Conservation (phyloP, 2,113 vertebrate genomes). For the cattle (Bos taurus) region DNA sequence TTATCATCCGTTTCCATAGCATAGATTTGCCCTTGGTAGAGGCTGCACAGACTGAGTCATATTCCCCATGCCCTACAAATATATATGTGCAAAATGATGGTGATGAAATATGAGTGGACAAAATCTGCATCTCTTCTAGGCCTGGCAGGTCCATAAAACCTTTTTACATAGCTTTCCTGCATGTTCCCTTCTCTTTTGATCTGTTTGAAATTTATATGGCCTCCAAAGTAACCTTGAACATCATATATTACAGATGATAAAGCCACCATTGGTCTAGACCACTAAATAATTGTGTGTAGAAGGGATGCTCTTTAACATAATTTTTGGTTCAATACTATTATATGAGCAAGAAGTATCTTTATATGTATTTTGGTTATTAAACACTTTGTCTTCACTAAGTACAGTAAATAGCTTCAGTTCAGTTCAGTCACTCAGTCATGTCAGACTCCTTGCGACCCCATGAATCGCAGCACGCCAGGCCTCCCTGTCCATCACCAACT, state of each 20-base stretch:
- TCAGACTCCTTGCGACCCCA: too few relatives aligned
- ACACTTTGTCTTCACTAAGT: neutral
- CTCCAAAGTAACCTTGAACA: neutral
- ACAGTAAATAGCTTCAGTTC: neutral
- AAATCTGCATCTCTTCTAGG: neutral
- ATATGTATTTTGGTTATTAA: neutral
- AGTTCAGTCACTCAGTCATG: too few relatives aligned
- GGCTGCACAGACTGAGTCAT: neutral
- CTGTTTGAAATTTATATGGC: neutral
- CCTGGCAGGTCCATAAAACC: neutral
- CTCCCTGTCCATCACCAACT: too few relatives aligned
- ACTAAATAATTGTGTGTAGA: neutral
- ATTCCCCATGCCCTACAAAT: neutral
- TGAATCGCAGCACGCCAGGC: too few relatives aligned
- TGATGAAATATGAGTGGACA: neutral
- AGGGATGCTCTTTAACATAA: neutral
- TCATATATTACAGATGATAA: neutral
- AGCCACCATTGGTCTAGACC: neutral
- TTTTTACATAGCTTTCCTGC: neutral
- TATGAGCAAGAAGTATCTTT: neutral
- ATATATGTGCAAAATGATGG: neutral
- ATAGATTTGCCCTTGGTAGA: neutral
- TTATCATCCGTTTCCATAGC: neutral
- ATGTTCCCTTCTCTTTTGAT: neutral
- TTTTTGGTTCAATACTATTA: neutral